Percentiles rank a stretch among this genome's conserved stretches.
Evolutionary conservation across 2,888 invertebrate genomes (phyloP).

Genomic region (Thysanoteuthis rhombus): DNA sequence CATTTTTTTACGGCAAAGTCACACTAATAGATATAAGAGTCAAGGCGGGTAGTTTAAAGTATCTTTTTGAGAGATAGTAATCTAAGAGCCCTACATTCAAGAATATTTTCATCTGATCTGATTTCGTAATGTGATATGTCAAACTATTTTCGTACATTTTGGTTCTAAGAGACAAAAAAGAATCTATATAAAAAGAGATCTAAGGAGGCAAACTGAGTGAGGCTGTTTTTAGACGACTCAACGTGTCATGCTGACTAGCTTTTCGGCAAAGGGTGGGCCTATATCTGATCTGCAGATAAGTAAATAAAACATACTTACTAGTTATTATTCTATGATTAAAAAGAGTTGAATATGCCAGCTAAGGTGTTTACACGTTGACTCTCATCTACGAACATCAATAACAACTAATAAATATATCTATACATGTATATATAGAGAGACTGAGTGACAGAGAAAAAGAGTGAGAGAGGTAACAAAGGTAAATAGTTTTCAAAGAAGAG

Average conservation of each 20-base stretch:
- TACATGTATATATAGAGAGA: background rate
- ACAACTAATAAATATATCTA: background rate
- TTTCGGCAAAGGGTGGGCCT: background rate
- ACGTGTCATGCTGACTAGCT: background rate
- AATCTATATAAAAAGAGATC: background rate
- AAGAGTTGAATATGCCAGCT: background rate
- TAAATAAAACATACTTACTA: background rate
- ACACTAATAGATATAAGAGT: no score
- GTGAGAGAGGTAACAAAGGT: background rate
- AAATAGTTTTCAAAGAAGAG: background rate
- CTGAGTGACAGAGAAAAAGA: background rate
- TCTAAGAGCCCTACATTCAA: background rate
- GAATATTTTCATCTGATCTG: background rate
- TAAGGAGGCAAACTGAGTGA: background rate
- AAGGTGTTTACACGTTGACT: background rate
- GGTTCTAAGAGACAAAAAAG: background rate
- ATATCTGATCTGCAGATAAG: background rate
- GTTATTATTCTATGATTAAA: background rate
- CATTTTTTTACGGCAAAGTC: no score
- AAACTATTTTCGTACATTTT: background rate
- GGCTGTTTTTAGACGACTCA: background rate
- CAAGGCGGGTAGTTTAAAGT: no score
- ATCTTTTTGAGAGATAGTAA: background rate
- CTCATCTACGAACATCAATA: background rate
- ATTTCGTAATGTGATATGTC: background rate